A percentile compares a stretch with the other conserved stretches of the same genome.
phyloP scores from a whole-genome alignment of 2,888 invertebrate species.

The Eupeodes latifasciatus region DNA sequence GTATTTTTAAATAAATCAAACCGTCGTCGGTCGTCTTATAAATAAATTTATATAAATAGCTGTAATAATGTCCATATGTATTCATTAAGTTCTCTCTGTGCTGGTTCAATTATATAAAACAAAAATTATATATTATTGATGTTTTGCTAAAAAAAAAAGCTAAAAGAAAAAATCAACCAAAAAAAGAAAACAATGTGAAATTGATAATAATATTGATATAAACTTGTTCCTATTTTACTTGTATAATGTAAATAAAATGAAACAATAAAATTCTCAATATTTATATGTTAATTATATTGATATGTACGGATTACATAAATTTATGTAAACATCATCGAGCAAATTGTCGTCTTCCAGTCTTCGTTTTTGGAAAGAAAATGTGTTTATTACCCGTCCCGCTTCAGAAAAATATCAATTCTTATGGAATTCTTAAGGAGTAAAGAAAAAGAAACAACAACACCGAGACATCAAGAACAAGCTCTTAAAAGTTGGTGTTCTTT shows the following conservation, averaged over 20 bases:
- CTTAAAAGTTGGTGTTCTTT: background rate
- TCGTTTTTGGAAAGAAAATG: background rate
- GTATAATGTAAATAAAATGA: conserved; percentile 67
- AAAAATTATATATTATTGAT: conserved; percentile 35
- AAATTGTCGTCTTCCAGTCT: background rate
- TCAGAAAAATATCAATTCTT: conserved; percentile 5
- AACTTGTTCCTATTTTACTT: conserved; percentile 76
- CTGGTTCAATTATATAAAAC: conserved; percentile 44
- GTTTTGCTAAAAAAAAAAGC: conserved; percentile 59
- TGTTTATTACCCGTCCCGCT: background rate
- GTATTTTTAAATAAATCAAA: conserved; percentile 51
- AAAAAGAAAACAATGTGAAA: conserved; percentile 61
- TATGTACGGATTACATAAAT: conserved; percentile 1
- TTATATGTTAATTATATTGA: conserved; percentile 27
- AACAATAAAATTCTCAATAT: conserved; percentile 61
- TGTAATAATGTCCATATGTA: conserved; percentile 26
- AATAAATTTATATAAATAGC: background rate
- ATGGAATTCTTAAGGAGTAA: conserved; percentile 34
- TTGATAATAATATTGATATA: conserved; percentile 75
- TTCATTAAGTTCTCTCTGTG: conserved; percentile 59
- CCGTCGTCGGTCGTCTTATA: too few species aligned
- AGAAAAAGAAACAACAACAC: background rate
- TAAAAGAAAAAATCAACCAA: conserved; percentile 1
- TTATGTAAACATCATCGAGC: conserved; percentile 36
- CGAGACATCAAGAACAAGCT: background rate